Evolutionary conservation across 2,113 vertebrate genomes (phyloP), one percentile per base, ranked within the genome.

Genomic region (Ciconia maguari): DNA sequence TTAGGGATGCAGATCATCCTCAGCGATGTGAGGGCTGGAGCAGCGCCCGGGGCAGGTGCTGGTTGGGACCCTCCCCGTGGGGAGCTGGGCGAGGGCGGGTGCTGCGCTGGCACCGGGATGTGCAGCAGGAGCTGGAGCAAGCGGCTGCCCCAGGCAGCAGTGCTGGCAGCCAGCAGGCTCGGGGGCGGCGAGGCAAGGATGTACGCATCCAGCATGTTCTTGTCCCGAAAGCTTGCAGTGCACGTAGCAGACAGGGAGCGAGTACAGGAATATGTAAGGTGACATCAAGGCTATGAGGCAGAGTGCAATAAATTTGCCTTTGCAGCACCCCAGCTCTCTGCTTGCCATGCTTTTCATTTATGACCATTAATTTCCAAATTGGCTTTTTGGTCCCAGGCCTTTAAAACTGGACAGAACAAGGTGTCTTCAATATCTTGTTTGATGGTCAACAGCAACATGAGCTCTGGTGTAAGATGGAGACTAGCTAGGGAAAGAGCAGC

Each of bases 151-250:
- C 26, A 4, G 36, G 42, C 36, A 38, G 51, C 36, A 14, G 26
- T 16, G 22, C 58, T 16, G 51, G 58, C 44, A 46, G 51, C 32
- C 22, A 14, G 32, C 1, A 2, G 38, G 41, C n/a, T 61, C 1
- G 0, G 61, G 25, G 17, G 0, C 0, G 1, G 25, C 1, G 2
- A 32, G 54, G 18, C 26, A 4, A 30, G 55, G 61, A 7, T 7
- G 19, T 22, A 21, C 3, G 0, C 19, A 20, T 3, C 49, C 36
- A 26, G 17, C 2, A 0, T 16, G 20, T 6, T 62, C 7, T 0
- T 15, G 49, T 41, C 42, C 48, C 1, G 1, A 27, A 41, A 66
- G 29, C 38, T n/a, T 19, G 25, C 29, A 7, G 36, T 22, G 32
- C 4, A 2, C 3, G 5, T 36, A 13, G 17, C 57, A 76, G 76